A percentile compares a stretch with the other conserved stretches of the same genome.
Conservation (phyloP, 2,888 invertebrate genomes). For the Apamea epomidion region DNA sequence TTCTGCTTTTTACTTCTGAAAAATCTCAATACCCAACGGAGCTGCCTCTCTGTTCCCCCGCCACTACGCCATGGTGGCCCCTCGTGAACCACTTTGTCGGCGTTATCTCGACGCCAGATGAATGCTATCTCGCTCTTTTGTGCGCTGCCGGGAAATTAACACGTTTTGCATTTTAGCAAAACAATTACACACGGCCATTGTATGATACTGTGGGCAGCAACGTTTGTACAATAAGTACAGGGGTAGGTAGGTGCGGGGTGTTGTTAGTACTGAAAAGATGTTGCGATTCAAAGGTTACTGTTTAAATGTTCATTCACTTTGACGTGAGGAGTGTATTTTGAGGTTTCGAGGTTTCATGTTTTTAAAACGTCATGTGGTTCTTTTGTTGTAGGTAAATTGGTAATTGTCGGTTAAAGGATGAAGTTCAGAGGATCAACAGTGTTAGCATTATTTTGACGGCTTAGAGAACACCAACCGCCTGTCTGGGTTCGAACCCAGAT, state of each 20-base stretch:
- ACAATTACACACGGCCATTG: conserved; percentile 68
- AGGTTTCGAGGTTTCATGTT: background rate
- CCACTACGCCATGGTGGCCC: conserved; percentile 40
- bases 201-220: conserved; percentile 55
- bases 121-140: conserved; percentile 70
- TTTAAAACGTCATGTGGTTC: background rate
- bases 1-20: background rate
- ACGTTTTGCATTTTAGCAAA: conserved; percentile 70
- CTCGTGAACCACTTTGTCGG: conserved; percentile 67
- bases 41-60: conserved; percentile 21
- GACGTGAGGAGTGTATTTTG: conserved; percentile 10
- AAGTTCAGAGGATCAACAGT: background rate
- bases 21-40: background rate
- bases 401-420: background rate
- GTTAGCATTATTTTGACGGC: background rate
- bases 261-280: conserved; percentile 30
- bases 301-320: conserved; percentile 25
- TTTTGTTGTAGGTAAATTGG: background rate
- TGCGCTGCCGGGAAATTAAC: conserved; percentile 68
- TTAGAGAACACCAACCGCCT: too few relatives aligned
- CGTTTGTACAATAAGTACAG: conserved; percentile 33
- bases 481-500: too few relatives aligned
- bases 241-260: conserved; percentile 16
- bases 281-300: conserved; percentile 20
- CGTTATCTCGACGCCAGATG: conserved; percentile 66